Evolutionary conservation across 1,140 invertebrate species (phyloP).

Genomic region (Platorchestia sp.): DNA sequence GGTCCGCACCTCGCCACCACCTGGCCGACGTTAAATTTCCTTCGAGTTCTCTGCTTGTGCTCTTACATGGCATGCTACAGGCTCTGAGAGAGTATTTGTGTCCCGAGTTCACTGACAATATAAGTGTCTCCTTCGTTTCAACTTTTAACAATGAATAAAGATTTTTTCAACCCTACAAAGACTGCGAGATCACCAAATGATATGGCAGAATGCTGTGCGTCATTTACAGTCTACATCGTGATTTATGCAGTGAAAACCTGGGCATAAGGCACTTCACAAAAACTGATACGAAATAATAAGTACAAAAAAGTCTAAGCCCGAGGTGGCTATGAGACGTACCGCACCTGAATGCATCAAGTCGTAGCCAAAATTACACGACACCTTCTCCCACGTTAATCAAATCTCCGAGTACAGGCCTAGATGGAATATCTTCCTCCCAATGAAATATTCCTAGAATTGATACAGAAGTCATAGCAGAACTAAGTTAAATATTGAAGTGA

Average conservation of each 20-base stretch:
- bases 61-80: background rate
- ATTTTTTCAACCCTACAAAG: no score
- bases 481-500: no score
- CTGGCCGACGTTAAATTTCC: background rate
- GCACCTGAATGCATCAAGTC: background rate
- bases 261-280: background rate
- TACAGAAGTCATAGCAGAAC: no score
- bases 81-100: background rate
- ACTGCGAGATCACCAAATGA: no score
- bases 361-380: background rate
- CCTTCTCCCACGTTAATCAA: background rate
- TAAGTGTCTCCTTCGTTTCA: no score
- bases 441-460: no score
- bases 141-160: no score
- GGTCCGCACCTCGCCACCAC: constrained; percentile 55
- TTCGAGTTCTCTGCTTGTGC: background rate
- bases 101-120: no score
- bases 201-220: no score
- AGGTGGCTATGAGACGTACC: background rate
- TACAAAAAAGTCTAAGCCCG: background rate
- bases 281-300: background rate
- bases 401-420: background rate
- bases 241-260: background rate
- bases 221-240: background rate
- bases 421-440: no score